Evolutionary conservation across 2,113 vertebrate species (phyloP).

Genomic region (Corythoichthys intestinalis): DNA sequence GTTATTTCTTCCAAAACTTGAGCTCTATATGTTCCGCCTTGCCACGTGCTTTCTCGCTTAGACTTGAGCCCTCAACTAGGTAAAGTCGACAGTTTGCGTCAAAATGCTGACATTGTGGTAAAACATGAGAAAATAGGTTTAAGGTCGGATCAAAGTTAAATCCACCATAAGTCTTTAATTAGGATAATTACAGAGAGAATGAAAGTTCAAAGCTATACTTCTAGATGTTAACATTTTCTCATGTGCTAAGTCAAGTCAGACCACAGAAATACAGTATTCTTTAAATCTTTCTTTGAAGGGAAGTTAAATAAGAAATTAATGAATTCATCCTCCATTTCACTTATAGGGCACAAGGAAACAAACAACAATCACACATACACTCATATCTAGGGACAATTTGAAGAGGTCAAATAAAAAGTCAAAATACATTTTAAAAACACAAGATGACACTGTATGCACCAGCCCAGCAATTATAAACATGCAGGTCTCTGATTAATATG

Average conservation of each 20-base stretch:
- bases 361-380: too few relatives aligned
- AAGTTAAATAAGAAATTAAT: too few relatives aligned
- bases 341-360: too few relatives aligned
- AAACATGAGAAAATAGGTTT: constrained; percentile 19
- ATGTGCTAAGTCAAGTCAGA: not conserved
- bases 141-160: constrained; percentile 8
- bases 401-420: too few relatives aligned
- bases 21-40: constrained; percentile 24
- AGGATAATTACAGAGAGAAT: constrained; percentile 5
- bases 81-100: constrained; percentile 13
- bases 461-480: too few relatives aligned
- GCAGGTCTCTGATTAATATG: too few relatives aligned
- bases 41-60: constrained; percentile 3
- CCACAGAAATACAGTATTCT: not conserved
- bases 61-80: constrained; percentile 3
- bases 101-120: constrained; percentile 41
- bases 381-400: too few relatives aligned
- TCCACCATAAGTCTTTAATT: constrained; percentile 24
- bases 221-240: constrained; percentile 14
- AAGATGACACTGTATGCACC: too few relatives aligned
- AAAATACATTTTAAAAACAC: too few relatives aligned
- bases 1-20: constrained; percentile 14
- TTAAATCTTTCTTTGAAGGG: not conserved
- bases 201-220: constrained; percentile 19
- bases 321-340: too few relatives aligned